A percentile compares a stretch with the other conserved stretches of the same genome.
Conservation (phyloP, 2,113 vertebrate genomes). For the Dermatemys mawii region DNA sequence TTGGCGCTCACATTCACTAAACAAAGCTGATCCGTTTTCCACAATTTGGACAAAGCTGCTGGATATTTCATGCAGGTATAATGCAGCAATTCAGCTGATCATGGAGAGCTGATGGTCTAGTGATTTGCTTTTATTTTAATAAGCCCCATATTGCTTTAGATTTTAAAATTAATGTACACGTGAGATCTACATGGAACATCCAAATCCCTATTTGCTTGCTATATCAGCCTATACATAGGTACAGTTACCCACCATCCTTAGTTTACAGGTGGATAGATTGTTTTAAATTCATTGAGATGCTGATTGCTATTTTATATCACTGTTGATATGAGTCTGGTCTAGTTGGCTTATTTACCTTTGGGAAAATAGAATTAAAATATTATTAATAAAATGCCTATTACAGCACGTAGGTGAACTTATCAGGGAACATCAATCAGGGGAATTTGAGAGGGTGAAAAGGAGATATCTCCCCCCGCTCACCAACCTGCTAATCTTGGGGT, state of each 20-base stretch:
- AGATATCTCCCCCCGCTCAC: no score
- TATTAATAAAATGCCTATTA: neutral
- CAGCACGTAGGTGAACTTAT: neutral
- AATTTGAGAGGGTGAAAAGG: neutral
- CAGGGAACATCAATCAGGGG: neutral
- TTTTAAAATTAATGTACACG: neutral
- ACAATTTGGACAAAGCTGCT: slow-evolving; percentile 44
- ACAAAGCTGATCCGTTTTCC: slow-evolving; percentile 60
- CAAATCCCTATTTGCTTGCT: neutral
- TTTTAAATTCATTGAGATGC: neutral
- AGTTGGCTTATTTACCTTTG: slow-evolving; percentile 34
- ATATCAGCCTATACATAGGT: neutral
- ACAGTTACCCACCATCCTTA: neutral
- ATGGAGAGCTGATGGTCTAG: slow-evolving; percentile 41
- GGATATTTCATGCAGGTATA: slow-evolving; percentile 39
- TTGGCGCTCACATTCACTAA: slow-evolving; percentile 50
- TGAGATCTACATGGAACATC: slow-evolving; percentile 1
- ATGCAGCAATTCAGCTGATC: slow-evolving; percentile 4
- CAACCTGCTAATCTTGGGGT: neutral
- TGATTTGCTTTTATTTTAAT: slow-evolving; percentile 28
- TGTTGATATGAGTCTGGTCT: slow-evolving; percentile 9
- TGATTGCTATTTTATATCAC: neutral
- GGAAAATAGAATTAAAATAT: slow-evolving; percentile 31
- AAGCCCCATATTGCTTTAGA: neutral
- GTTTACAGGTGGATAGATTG: neutral